Conservation (phyloP, 2,797 vertebrate species). For the Euthynnus affinis region DNA sequence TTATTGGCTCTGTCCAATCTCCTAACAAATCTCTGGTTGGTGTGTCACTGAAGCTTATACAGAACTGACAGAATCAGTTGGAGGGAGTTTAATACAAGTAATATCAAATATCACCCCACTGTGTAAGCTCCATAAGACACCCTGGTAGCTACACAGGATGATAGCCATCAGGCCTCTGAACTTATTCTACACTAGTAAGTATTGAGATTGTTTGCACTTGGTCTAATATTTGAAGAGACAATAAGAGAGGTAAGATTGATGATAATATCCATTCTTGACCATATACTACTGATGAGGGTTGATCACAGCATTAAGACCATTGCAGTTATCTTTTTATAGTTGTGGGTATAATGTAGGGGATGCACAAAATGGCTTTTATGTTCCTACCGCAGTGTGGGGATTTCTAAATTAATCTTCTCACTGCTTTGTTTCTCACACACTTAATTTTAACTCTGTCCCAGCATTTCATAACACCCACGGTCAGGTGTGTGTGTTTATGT, state of each 20-base stretch:
- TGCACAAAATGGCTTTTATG: slow-evolving; percentile 19
- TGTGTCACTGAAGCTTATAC: neutral
- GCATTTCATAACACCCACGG: slow-evolving; percentile 34
- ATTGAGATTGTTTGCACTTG: neutral
- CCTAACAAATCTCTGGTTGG: slow-evolving; percentile 12
- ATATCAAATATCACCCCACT: slow-evolving; percentile 20
- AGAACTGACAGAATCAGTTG: slow-evolving; percentile 23
- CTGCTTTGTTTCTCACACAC: slow-evolving; percentile 17
- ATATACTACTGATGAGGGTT: slow-evolving; percentile 14
- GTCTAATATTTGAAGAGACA: slow-evolving; percentile 29
- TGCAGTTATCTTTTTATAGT: slow-evolving; percentile 26
- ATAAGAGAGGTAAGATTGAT: slow-evolving; percentile 11
- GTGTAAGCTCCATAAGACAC: slow-evolving; percentile 25
- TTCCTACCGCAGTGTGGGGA: slow-evolving; percentile 17
- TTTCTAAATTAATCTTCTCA: slow-evolving; percentile 35
- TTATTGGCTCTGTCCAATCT: slow-evolving; percentile 33
- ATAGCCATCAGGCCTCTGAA: slow-evolving; percentile 25
- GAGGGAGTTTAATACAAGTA: slow-evolving; percentile 14
- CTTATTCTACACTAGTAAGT: neutral
- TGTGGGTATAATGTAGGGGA: neutral
- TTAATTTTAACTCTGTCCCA: slow-evolving; percentile 34
- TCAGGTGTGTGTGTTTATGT: slow-evolving; percentile 48
- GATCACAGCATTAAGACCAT: neutral
- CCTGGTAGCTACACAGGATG: neutral
- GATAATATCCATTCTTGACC: slow-evolving; percentile 13